These are phyloP conservation scores for Saturnia japonica DNA, from an alignment of 2,888 invertebrate species.

Conservation along the genomic window DNA sequence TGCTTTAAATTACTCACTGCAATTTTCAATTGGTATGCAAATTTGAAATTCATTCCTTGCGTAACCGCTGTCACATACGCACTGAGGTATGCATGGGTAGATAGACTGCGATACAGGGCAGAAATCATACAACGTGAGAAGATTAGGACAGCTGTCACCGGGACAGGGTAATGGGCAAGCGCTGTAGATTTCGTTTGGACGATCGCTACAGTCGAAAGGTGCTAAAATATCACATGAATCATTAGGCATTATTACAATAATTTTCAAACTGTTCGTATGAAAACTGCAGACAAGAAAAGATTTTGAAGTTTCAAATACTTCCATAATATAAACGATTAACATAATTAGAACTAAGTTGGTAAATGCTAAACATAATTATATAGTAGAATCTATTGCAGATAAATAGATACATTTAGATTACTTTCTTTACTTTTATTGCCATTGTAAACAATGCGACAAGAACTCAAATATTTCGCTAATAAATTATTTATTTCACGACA, in stretches of 20 bases:
- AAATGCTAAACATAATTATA: too few relatives aligned
- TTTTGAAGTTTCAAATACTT: too few relatives aligned
- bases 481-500: too few relatives aligned
- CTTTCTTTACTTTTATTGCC: too few relatives aligned
- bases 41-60: background rate
- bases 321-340: too few relatives aligned
- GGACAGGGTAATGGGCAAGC: background rate
- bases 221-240: background rate
- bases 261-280: too few relatives aligned
- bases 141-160: background rate
- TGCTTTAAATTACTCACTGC: background rate
- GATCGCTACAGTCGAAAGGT: background rate
- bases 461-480: too few relatives aligned
- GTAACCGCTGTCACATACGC: background rate
- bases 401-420: too few relatives aligned
- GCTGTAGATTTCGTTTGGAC: background rate
- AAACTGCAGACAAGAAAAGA: too few relatives aligned
- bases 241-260: background rate
- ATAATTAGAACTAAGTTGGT: too few relatives aligned
- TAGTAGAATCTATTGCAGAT: too few relatives aligned
- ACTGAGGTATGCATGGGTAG: background rate
- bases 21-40: constrained; percentile 11
- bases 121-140: background rate
- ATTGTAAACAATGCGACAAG: too few relatives aligned
- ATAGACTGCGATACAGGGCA: background rate